Base-by-base conservation (phyloP, 2,888 invertebrate species). In the Poecilus cupreus region DNA sequence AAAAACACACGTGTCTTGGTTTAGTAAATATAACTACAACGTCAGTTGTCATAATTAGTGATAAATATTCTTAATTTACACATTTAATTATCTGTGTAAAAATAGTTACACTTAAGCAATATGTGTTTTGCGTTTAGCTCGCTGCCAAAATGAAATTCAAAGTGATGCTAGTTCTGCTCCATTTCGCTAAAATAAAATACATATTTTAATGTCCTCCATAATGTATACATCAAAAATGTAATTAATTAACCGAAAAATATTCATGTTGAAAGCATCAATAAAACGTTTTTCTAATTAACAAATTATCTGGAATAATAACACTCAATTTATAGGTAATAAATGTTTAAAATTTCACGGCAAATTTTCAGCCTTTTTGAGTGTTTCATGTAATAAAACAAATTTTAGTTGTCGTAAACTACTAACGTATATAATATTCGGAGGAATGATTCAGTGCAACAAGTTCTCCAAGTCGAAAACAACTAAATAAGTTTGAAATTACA, bases 41-140 rank as follows among this genome's bases (percentile, higher is more conserved):
- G 64, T 68, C 64, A 68, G 20, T n/a, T 68, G 64, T 68, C 64
- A 68, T 68, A 68, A 68, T 68, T 68, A 16, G 16, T 37, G 64
- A 68, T 68, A 68, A 68, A 37, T 68, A 32, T 13, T 68, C 8
- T 39, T 68, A 39, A 68, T 68, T 68, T 37, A 68, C 32, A 68
- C 16, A 37, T 37, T 68, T 68, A 68, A 68, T 68, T 68, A 37
- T 68, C 64, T 32, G 37, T 39, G 37, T 13, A 68, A 16, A 68
- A 68, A 68, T 68, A 68, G 64, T 68, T 68, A 32, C 5, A 32
- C 6, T 32, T 32, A 18, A 18, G 37, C 37, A 18, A 68, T 32
- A 68, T 16, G 26, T 6, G 6, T 2, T 37, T 10, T 60, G n/a
- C n/a, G n/a, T n/a, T n/a, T n/a, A n/a, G n/a, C n/a, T n/a, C n/a